phyloP scores from a whole-genome alignment of 2,113 vertebrate genomes.

The Antechinus flavipes region DNA sequence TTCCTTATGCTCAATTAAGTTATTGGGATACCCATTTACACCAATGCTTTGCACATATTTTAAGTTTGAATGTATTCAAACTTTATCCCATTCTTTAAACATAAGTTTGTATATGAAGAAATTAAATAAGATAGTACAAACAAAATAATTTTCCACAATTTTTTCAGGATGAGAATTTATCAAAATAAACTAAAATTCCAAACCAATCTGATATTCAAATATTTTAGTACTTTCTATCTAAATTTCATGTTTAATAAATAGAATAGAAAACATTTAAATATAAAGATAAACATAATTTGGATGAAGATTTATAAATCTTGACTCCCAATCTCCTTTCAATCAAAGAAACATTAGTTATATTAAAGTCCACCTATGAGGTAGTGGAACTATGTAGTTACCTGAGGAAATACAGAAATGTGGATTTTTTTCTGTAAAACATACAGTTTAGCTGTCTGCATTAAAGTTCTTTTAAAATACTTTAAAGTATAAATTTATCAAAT shows the following conservation, averaged over 20 bases:
- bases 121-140: conserved; percentile 5
- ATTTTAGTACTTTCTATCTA: conserved; percentile 33
- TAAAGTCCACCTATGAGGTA: conserved; percentile 65
- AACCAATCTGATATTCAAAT: not conserved
- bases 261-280: conserved; percentile 27
- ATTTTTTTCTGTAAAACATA: conserved; percentile 54
- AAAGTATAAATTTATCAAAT: conserved; percentile 50
- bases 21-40: conserved; percentile 44
- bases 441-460: conserved; percentile 68
- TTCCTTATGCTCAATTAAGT: conserved; percentile 47
- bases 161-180: not conserved
- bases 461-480: conserved; percentile 53
- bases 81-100: conserved; percentile 31
- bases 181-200: conserved; percentile 49
- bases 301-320: fast-evolving
- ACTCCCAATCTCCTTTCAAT: conserved; percentile 26
- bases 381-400: conserved; percentile 79
- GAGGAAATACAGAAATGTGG: conserved; percentile 81
- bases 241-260: conserved; percentile 47
- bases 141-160: not conserved
- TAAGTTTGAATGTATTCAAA: not conserved
- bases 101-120: not conserved
- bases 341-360: conserved; percentile 54
- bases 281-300: not conserved
- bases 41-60: not conserved